Conservation (phyloP, 2,797 vertebrate genomes). For the Glossophaga mutica region DNA sequence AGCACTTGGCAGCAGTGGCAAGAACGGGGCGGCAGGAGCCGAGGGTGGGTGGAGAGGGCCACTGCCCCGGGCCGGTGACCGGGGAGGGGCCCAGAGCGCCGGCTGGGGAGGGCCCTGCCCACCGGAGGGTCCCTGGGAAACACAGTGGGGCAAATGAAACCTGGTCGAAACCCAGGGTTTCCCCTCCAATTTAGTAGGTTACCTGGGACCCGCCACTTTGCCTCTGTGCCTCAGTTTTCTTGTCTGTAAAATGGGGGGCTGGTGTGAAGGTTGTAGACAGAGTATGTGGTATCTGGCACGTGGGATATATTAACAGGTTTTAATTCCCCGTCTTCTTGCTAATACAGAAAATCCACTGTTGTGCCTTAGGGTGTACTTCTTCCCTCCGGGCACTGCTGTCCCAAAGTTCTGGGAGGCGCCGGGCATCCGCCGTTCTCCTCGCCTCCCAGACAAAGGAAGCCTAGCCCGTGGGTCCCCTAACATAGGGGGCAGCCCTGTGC, state of each 20-base stretch:
- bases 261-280: not conserved
- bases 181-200: not conserved
- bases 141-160: not conserved
- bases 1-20: conserved; percentile 59
- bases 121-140: not conserved
- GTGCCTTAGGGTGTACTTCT: no score
- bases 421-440: not conserved
- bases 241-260: not conserved
- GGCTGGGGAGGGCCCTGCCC: not conserved
- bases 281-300: not conserved
- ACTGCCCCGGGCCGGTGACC: rapidly evolving
- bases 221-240: not conserved
- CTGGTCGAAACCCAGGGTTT: not conserved
- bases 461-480: not conserved
- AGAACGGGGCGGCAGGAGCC: conserved; percentile 50
- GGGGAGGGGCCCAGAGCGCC: not conserved
- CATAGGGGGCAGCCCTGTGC: not conserved
- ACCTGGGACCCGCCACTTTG: not conserved
- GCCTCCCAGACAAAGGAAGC: not conserved
- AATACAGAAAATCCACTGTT: not conserved
- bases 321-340: not conserved
- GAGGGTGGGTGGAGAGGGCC: not conserved
- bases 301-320: not conserved
- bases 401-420: not conserved
- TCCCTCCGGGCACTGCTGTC: not conserved